Evolutionary conservation across 2,888 invertebrate genomes (phyloP), one percentile per base, ranked within the genome.

Genomic region (Caenorhabditis panamensis): DNA sequence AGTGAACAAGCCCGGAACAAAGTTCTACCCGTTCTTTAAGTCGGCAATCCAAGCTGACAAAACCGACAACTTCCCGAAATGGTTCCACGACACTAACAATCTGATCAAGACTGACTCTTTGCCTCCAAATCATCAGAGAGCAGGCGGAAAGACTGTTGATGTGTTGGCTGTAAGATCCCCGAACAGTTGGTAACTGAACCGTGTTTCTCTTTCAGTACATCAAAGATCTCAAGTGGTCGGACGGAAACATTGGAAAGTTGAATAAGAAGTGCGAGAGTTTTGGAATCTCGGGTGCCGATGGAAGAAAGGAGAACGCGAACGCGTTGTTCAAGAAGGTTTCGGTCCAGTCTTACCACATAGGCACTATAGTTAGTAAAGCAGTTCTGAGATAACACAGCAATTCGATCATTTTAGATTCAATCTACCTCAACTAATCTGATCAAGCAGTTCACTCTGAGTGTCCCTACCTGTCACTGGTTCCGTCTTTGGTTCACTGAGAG

Each of bases 391-490:
- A n/a, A n/a, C n/a, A n/a, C n/a, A n/a, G n/a, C n/a, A n/a, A n/a
- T n/a, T n/a, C n/a, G n/a, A n/a, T n/a, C n/a, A n/a, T n/a, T n/a
- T n/a, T n/a, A n/a, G n/a, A n/a, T n/a, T n/a, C n/a, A n/a, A n/a
- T n/a, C n/a, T n/a, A n/a, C n/a, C n/a, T n/a, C n/a, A n/a, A n/a
- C n/a, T n/a, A n/a, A n/a, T n/a, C n/a, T n/a, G n/a, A n/a, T 41
- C 8, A 64, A 26, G 31, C 20, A 36, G 9, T 58, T 73, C 28
- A 36, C 51, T 24, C 20, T 73, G 26, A 41, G 16, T 2, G 41
- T 59, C 4, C 49, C 41, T 3, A 36, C 36, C 2, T 73, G 73
- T 31, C 73, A 73, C 49, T 73, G 73, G 73, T 73, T 73, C 64
- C 64, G 73, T 37, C 6, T 73, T 5, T 73, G 73, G 73, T 2